These are phyloP conservation scores for Plutella xylostella DNA, from an alignment of 2,888 invertebrate genomes.

Conservation along the genomic window DNA sequence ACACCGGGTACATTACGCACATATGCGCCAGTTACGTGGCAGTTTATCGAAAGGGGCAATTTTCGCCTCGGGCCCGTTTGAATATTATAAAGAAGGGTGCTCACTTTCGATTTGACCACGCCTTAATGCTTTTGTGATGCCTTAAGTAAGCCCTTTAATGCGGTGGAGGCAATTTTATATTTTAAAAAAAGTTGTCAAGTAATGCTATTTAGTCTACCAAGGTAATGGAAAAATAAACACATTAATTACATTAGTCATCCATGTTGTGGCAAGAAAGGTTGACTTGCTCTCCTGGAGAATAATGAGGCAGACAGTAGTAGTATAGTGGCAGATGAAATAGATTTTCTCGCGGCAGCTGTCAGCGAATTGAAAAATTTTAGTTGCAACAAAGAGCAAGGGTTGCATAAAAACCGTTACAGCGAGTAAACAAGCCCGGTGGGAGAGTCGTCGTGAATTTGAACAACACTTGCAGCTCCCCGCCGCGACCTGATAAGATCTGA, in stretches of 20 bases:
- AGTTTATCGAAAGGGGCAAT: slow-evolving; percentile 49
- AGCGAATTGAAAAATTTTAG: neutral
- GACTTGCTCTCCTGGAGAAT: too few relatives aligned
- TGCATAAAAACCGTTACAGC: slow-evolving; percentile 51
- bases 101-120: slow-evolving; percentile 46
- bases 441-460: slow-evolving; percentile 41
- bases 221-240: neutral
- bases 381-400: slow-evolving; percentile 23
- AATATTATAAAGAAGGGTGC: slow-evolving; percentile 40
- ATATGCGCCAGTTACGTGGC: slow-evolving; percentile 47
- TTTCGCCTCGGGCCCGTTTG: slow-evolving; percentile 41
- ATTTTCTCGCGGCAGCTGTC: neutral
- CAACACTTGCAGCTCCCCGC: slow-evolving; percentile 55
- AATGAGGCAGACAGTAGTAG: too few relatives aligned
- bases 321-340: neutral
- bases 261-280: neutral
- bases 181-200: too few relatives aligned
- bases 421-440: slow-evolving; percentile 44
- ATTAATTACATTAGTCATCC: slow-evolving; percentile 8
- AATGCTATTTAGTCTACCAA: too few relatives aligned
- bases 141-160: slow-evolving; percentile 19
- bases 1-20: slow-evolving; percentile 39
- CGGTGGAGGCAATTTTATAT: slow-evolving; percentile 13
- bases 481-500: slow-evolving; percentile 52
- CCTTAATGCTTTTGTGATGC: slow-evolving; percentile 42